A percentile compares a stretch with the other conserved stretches of the same genome.
Evolutionary conservation across 37 sponge, comb jelly and placozoan species (phyloP).

Genomic region (Halichondria panicea): DNA sequence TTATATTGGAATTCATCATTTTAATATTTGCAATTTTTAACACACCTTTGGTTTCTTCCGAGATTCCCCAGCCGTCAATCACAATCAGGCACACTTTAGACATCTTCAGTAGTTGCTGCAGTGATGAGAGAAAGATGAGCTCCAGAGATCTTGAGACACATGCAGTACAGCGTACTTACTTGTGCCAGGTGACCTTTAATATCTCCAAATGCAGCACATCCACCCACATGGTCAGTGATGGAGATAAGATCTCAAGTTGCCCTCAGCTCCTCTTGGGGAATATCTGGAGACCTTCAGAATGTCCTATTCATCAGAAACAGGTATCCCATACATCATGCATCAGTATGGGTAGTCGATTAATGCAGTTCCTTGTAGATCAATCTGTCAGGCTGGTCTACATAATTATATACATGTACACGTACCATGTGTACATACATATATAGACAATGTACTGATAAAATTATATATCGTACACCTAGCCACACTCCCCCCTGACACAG

Average conservation of each 20-base stretch:
- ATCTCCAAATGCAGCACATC: neutral
- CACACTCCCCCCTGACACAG: neutral
- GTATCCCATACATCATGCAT: neutral
- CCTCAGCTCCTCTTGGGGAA: neutral
- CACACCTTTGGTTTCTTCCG: conserved; percentile 77
- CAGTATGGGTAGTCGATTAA: neutral
- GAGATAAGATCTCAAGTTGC: neutral
- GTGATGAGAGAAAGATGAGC: too few relatives aligned
- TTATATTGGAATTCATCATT: neutral
- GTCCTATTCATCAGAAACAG: conserved; percentile 2
- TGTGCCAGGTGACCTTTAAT: too few relatives aligned
- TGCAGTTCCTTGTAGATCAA: neutral
- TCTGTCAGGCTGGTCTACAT: too few relatives aligned
- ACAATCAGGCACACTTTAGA: conserved; percentile 91
- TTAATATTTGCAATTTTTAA: neutral
- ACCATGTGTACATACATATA: too few relatives aligned
- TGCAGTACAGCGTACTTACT: too few relatives aligned
- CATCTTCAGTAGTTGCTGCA: too few relatives aligned
- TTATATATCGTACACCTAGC: neutral
- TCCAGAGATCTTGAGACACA: too few relatives aligned
- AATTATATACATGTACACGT: too few relatives aligned
- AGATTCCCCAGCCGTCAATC: conserved; percentile 96
- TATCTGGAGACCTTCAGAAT: neutral
- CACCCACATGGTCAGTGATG: neutral
- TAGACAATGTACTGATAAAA: too few relatives aligned